Base-by-base conservation (phyloP, 1,140 invertebrate genomes). In the Neodiprion lecontei region DNA sequence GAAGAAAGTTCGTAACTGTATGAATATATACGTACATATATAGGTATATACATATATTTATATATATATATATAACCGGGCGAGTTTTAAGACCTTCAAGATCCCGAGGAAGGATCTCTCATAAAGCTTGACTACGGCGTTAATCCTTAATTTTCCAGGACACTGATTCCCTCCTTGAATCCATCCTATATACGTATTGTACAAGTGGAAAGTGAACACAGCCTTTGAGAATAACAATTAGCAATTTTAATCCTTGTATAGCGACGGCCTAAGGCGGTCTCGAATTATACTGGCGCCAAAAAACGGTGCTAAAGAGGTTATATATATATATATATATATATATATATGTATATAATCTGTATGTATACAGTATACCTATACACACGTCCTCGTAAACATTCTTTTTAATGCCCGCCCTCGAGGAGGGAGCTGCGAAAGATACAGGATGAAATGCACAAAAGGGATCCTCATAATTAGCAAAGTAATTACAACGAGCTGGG, bases 181-280 rank as follows among this genome's bases (percentile, higher is more conserved):
- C 28, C 28, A 3, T 3, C 5, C 1, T 40, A 40, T 40, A 5
- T 40, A 40, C 5, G 28, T 40, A 40, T 40, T 40, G 28, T 40
- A 40, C 28, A 40, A 40, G 28, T 40, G 28, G 28, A 40, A 40
- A 40, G 28, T 40, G 28, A 40, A 40, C 28, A 40, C 7, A 78
- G 81, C 81, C 79, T 80, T 79, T 78, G 79, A 80, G 79, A 81
- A 79, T 84, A 86, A 83, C 83, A 85, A 84, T 86, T 85, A 86
- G 80, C 79, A 79, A 85, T 83, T 78, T 84, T 85, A 85, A 86
- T 85, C 81, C 84, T 76, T 69, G 21, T 40, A 40, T 5, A 40
- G 70, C 66, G 66, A 74, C 75, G 70, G 75, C 49, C 75, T 74
- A 67, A 83, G 68, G 75, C 53, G 28, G 28, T 40, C 28, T 40